Conservation (phyloP, 2,797 vertebrate species). For the Catamblyrhynchus diadema region DNA sequence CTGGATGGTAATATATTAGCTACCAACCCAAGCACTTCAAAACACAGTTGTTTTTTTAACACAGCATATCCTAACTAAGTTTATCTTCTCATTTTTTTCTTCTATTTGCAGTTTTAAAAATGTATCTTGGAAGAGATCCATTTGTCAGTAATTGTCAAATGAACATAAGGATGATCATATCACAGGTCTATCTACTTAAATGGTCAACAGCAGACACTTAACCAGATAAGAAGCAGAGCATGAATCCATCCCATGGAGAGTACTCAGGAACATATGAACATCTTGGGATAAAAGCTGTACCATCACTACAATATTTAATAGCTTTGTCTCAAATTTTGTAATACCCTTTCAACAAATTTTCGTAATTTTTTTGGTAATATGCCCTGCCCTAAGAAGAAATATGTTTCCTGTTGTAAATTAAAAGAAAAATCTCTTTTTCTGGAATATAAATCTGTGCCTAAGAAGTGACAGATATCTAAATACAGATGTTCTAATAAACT, state of each 20-base stretch:
- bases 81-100: neutral
- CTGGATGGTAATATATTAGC: neutral
- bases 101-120: neutral
- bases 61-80: neutral
- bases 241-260: neutral
- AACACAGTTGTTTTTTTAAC: neutral
- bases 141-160: neutral
- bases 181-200: neutral
- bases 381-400: neutral
- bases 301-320: neutral
- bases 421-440: constrained; percentile 4
- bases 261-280: neutral
- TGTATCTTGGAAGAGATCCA: neutral
- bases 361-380: neutral
- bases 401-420: neutral
- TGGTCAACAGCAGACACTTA: neutral
- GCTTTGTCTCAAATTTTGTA: neutral
- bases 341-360: neutral
- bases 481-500: neutral
- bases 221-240: neutral
- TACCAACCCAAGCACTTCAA: neutral
- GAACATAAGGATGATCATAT: neutral
- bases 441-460: neutral
- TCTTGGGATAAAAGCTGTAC: neutral
- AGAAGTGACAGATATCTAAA: neutral